Evolutionary conservation across 2,797 vertebrate species (phyloP).

Genomic region (Euthynnus affinis): DNA sequence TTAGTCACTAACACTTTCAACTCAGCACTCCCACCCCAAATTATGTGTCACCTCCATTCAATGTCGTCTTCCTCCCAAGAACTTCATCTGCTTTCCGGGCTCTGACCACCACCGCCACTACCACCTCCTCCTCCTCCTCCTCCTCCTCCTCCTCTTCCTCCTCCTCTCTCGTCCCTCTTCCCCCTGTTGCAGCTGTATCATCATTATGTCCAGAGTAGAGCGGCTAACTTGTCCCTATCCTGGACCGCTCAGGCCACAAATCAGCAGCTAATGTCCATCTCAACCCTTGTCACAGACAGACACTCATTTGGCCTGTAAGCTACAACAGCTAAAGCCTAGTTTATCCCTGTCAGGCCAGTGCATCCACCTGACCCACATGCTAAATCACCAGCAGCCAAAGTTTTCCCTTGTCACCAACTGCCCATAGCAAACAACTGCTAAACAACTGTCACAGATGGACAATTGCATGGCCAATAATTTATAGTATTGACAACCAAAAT

Average conservation of each 20-base stretch:
- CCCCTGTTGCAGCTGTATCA: conserved; percentile 70
- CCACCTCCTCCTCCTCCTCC: conserved; percentile 40
- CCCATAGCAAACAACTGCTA: conserved; percentile 76
- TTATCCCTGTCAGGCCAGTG: conserved; percentile 78
- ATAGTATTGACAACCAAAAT: conserved; percentile 74
- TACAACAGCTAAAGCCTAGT: conserved; percentile 72
- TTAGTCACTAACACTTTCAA: conserved; percentile 84
- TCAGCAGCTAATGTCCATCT: conserved; percentile 84
- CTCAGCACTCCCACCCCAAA: conserved; percentile 81
- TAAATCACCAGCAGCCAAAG: conserved; percentile 79
- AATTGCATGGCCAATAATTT: conserved; percentile 74
- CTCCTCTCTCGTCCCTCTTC: conserved; percentile 13
- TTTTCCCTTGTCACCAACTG: conserved; percentile 76
- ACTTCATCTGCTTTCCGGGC: conserved; percentile 73
- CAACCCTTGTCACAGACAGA: conserved; percentile 78
- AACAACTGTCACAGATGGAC: conserved; percentile 78
- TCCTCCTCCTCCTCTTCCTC: conserved; percentile 43
- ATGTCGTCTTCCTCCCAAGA: conserved; percentile 71
- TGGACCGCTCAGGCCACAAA: conserved; percentile 81
- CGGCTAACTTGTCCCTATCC: conserved; percentile 74
- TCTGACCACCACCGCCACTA: conserved; percentile 70
- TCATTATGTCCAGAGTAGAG: conserved; percentile 76
- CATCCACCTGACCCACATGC: conserved; percentile 79
- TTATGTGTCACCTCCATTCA: conserved; percentile 81
- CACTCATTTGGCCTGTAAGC: conserved; percentile 80